Base-by-base conservation (phyloP, 2,797 vertebrate genomes). In the Amblyopsis hoosieri region DNA sequence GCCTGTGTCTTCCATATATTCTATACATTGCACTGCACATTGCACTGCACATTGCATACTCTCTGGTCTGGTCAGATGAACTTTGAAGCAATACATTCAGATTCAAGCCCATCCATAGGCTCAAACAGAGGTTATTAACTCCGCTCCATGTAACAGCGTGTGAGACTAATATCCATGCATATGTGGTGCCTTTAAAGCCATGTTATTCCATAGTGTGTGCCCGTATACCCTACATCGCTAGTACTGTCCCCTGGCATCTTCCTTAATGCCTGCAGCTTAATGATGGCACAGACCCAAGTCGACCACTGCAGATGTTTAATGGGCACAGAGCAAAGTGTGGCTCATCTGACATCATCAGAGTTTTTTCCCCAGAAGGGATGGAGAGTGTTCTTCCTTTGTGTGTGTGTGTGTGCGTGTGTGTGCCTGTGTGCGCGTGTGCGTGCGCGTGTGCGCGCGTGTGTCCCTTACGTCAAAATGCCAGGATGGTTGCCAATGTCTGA, bases 201-300 rank as follows among this genome's bases (percentile, higher is more conserved):
- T 86, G 7, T 80, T 75, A 51, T 68, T 67, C 63, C 50, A 15
- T 66, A 4, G 37, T 71, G 62, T 80, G 66, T 67, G 54, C 49
- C 51, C 0, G 12, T 10, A 37, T 66, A 62, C 71, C 54, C 66
- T 48, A 70, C 3, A 23, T 55, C 58, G 11, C 12, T 45, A 31
- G 19, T 12, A 17, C 29, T 23, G 64, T 66, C 66, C 54, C 54
- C 65, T 55, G 60, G 71, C 69, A 66, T 75, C 79, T 66, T 85
- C 71, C 72, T 83, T 63, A 78, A 81, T 84, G 76, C 87, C 75
- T 62, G 69, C 47, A 66, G 84, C 81, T 89, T 89, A 90, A 80
- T 67, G 75, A 78, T 57, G 0, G 50, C 69, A 75, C 15, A 69
- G 71, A 68, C 83, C 78, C 76, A 60, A 83, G 77, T 53, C 12